phyloP scores from a whole-genome alignment of 2,888 invertebrate species.

The Mactromeris polynyma region DNA sequence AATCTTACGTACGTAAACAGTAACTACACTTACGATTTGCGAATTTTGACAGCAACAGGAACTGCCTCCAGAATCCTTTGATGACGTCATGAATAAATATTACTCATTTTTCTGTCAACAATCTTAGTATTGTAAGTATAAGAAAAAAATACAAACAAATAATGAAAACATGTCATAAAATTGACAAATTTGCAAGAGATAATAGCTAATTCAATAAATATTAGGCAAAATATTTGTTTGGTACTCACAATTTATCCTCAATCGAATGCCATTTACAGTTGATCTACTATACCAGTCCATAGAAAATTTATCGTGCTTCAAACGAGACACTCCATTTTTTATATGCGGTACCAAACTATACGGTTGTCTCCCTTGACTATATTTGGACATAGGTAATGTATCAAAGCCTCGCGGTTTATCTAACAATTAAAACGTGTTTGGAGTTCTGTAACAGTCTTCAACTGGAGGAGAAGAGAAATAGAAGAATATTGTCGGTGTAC shows the following conservation, averaged over 20 bases:
- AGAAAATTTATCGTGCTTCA: background rate
- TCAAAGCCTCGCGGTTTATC: no score
- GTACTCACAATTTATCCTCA: background rate
- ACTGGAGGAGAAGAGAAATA: no score
- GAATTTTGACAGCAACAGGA: slow-evolving; percentile 54
- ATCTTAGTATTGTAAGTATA: background rate
- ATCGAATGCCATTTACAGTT: background rate
- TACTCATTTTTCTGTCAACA: slow-evolving; percentile 10
- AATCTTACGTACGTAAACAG: background rate
- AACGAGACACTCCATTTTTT: background rate
- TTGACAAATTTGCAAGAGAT: background rate
- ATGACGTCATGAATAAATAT: slow-evolving; percentile 70
- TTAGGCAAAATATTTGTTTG: background rate
- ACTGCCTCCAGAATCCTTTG: slow-evolving; percentile 55
- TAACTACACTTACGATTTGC: slow-evolving; percentile 18
- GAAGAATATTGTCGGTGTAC: no score
- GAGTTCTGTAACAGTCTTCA: no score
- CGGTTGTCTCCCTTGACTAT: background rate
- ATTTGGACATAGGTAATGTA: no score
- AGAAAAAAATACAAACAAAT: background rate
- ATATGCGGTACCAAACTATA: background rate
- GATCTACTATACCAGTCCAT: background rate
- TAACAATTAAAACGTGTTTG: no score
- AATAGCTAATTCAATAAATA: background rate
- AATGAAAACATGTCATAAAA: background rate